A percentile compares a stretch with the other conserved stretches of the same genome.
Conservation (phyloP, 2,888 invertebrate genomes). For the Chrysomela aeneicollis region DNA sequence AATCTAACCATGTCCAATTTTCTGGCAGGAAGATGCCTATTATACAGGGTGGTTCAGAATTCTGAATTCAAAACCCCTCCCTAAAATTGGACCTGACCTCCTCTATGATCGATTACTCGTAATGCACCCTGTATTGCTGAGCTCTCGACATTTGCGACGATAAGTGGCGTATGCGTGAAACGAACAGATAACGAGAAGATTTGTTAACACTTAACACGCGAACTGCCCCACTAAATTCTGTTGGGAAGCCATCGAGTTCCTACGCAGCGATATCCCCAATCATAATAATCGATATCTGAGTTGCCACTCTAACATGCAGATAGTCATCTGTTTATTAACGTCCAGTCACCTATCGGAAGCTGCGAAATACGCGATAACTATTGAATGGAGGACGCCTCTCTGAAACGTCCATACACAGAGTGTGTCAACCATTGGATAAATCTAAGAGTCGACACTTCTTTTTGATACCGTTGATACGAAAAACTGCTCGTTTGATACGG, state of each 20-base stretch:
- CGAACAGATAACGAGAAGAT: neutral
- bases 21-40: no score
- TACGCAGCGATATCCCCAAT: slow-evolving; percentile 20
- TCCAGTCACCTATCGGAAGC: slow-evolving; percentile 22
- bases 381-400: neutral
- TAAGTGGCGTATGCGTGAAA: neutral
- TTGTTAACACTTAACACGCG: neutral
- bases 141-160: neutral
- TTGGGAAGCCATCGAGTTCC: neutral
- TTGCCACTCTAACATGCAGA: slow-evolving; percentile 27
- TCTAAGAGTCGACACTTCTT: no score
- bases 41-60: no score
- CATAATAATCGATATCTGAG: slow-evolving; percentile 34
- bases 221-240: neutral
- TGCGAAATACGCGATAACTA: neutral
- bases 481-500: no score
- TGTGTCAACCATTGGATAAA: no score
- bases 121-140: no score
- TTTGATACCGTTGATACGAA: no score
- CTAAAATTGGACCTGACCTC: no score
- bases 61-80: no score
- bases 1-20: no score
- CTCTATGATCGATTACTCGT: no score
- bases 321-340: slow-evolving; percentile 38
- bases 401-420: neutral